These are phyloP conservation scores for Pseudopodoces humilis DNA, from an alignment of 2,113 vertebrate species.

Conservation along the genomic window DNA sequence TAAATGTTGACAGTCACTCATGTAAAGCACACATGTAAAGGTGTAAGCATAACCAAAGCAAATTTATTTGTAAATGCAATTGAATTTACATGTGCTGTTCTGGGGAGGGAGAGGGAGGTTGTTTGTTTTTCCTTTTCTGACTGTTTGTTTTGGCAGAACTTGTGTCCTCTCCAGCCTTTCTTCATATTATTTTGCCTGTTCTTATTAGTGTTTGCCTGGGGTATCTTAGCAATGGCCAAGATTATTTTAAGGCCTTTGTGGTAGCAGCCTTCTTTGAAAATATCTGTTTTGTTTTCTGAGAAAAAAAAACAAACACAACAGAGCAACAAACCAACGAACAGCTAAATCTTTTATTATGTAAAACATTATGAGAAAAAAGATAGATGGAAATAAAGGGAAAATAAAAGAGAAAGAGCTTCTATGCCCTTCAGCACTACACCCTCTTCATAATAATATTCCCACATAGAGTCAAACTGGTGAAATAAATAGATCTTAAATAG, in stretches of 20 bases:
- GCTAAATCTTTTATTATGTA: neutral
- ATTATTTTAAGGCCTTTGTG: slow-evolving; percentile 1
- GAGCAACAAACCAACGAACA: neutral
- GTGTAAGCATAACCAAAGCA: slow-evolving; percentile 43
- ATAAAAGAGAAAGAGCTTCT: neutral
- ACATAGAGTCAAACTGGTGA: neutral
- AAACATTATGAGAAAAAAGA: neutral
- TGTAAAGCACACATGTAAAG: slow-evolving; percentile 49
- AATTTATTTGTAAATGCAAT: slow-evolving; percentile 53
- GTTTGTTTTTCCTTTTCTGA: slow-evolving; percentile 43
- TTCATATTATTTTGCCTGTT: neutral
- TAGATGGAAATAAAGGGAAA: neutral
- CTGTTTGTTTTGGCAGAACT: slow-evolving; percentile 49
- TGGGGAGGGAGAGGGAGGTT: neutral
- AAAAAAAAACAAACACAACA: neutral
- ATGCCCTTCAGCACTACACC: neutral
- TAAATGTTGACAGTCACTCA: slow-evolving; percentile 59
- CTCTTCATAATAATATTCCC: neutral
- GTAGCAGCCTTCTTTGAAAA: neutral
- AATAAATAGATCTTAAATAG: neutral
- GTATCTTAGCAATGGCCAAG: neutral
- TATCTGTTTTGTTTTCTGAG: neutral
- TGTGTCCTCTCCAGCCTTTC: neutral
- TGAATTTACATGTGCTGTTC: slow-evolving; percentile 37
- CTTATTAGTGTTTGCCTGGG: neutral